Base-by-base conservation (phyloP, 2,797 vertebrate species). In the Hydrolagus colliei region DNA sequence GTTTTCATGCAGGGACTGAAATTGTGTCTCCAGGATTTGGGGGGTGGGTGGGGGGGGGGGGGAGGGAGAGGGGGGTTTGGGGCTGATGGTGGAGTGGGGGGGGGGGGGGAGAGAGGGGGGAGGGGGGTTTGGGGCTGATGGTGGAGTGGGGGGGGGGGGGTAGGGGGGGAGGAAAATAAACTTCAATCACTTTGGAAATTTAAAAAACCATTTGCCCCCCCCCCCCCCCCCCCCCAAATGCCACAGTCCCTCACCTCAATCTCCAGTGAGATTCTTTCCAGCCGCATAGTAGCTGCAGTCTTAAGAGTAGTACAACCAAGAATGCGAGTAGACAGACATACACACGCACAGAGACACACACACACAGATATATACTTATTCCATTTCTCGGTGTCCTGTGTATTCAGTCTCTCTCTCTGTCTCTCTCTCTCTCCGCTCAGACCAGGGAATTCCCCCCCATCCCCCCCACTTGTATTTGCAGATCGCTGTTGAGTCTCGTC, bases 181-280 rank as follows among this genome's bases (percentile, higher is more conserved):
- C 14, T 68, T 82, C 63, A 41, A 82, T 65, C 78, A 16, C 22
- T 80, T 80, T 32, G 63, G 32, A 65, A 80, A 65, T 32, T 68
- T 8, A 22, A n/a, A n/a, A n/a, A 68, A 65, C 79, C 27, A 82
- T 18, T 27, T 73, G n/a, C n/a, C n/a, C n/a, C n/a, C n/a, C n/a
- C n/a, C n/a, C n/a, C n/a, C n/a, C n/a, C n/a, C n/a, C n/a, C n/a
- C n/a, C n/a, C n/a, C n/a, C n/a, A n/a, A n/a, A n/a, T n/a, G n/a
- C n/a, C n/a, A n/a, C n/a, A n/a, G n/a, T n/a, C n/a, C n/a, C n/a
- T n/a, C n/a, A n/a, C n/a, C n/a, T n/a, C n/a, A n/a, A 65, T 59
- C 63, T 65, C 63, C 16, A 76, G 16, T 41, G 14, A 32, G 74
- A 76, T 18, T 41, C 59, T 32, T 8, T 16, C n/a, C 14, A 1